phyloP scores from a whole-genome alignment of 2,888 invertebrate genomes.

The Diarsia mendica region DNA sequence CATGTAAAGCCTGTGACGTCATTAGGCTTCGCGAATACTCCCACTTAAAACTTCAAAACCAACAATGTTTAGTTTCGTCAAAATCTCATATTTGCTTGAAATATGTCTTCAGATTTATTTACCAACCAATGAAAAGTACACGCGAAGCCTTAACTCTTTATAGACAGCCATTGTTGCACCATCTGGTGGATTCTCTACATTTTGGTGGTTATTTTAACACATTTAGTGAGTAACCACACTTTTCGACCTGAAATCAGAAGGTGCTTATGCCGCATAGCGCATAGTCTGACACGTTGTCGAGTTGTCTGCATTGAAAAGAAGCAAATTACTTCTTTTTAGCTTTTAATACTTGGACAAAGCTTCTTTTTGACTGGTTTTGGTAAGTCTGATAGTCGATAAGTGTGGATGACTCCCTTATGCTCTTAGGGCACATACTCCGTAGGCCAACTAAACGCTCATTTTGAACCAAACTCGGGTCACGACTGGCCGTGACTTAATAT shows the following conservation, averaged over 20 bases:
- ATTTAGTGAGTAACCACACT: neutral
- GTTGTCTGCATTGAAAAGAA: neutral
- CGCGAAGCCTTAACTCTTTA: slow-evolving; percentile 4
- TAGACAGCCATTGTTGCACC: neutral
- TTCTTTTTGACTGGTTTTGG: neutral
- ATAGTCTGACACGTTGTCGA: neutral
- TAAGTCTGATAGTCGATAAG: neutral
- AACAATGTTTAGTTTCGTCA: neutral
- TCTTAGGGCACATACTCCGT: neutral
- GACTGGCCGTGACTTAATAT: slow-evolving; percentile 9
- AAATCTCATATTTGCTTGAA: neutral
- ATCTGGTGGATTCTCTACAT: neutral
- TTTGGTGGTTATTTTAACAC: neutral
- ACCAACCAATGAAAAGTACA: neutral
- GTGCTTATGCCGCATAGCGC: neutral
- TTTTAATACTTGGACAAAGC: neutral
- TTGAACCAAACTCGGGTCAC: slow-evolving; percentile 43
- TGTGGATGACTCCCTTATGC: neutral
- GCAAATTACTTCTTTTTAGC: neutral
- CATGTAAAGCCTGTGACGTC: slow-evolving; percentile 34
- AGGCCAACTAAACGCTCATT: slow-evolving; percentile 36
- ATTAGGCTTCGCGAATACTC: slow-evolving; percentile 13
- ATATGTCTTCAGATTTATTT: neutral
- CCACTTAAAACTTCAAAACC: neutral
- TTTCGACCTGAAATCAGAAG: neutral